Percentiles rank a stretch among this genome's conserved stretches.
These are phyloP conservation scores for Chymomyza procnemis DNA, from an alignment of 2,888 invertebrate species.

Conservation along the genomic window DNA sequence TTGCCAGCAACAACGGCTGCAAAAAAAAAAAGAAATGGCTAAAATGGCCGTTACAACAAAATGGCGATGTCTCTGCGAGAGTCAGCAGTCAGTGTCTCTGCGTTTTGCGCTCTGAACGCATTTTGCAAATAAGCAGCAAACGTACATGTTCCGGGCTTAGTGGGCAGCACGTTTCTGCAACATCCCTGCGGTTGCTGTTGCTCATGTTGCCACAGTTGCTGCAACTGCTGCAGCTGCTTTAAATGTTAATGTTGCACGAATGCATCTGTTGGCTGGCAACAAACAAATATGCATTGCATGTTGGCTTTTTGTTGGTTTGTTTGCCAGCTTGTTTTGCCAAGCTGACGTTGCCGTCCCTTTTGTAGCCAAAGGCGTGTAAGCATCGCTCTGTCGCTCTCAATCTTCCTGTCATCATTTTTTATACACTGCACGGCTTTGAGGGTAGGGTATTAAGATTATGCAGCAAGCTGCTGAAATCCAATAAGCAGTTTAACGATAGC, in stretches of 20 bases:
- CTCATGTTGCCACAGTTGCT: constrained; percentile 1
- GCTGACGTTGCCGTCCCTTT: not conserved
- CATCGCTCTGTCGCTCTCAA: not conserved
- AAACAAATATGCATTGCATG: not conserved
- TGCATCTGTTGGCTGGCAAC: not conserved
- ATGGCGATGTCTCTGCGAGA: not conserved
- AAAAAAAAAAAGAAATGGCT: not conserved
- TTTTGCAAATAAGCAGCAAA: constrained; percentile 33
- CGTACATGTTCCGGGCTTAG: constrained; percentile 12
- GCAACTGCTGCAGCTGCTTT: constrained; percentile 25
- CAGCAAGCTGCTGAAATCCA: not conserved
- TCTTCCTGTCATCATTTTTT: not conserved
- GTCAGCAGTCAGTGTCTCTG: not conserved
- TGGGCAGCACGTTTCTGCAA: not conserved
- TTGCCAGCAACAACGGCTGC: constrained; percentile 31
- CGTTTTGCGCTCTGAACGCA: constrained; percentile 8
- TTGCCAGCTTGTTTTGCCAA: constrained; percentile 17
- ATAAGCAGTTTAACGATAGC: too few species aligned
- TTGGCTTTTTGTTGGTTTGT: constrained; percentile 40
- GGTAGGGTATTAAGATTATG: not conserved
- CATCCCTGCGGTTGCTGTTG: constrained; percentile 4
- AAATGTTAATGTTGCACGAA: constrained; percentile 59
- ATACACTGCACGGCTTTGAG: not conserved
- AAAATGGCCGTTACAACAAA: not conserved
- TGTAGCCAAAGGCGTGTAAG: not conserved